Base-by-base conservation (phyloP, 2,888 invertebrate species). In the Schizaphis graminum region DNA sequence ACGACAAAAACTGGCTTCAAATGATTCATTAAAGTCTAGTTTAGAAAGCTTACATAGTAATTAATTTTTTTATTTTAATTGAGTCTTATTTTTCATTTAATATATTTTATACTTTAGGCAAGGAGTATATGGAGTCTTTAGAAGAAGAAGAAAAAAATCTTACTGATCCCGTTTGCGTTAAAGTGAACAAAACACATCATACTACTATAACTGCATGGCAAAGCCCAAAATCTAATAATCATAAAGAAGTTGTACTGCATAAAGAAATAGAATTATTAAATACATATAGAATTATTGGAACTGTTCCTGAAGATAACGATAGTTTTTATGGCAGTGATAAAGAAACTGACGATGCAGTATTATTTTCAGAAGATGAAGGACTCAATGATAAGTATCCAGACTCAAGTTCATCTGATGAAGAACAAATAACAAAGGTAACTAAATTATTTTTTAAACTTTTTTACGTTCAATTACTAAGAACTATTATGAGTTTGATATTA, bases 261-360 rank as follows among this genome's bases (percentile, higher is more conserved):
- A 95, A 95, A 94, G 95, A 95, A 94, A 95, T 95, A 13, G 95
- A 95, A 92, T 95, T 95, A 44, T 95, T 95, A 49, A 95, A 95
- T 94, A 95, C 95, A 8, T 95, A 95, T 91, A 95, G 95, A 93
- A 95, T 95, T 8, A 95, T 95, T 93, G 95, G 95, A 61, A 53
- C 91, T n/a, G 95, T 91, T 56, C 26, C 21, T 77, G 96, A 96
- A 94, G 96, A 96, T 94, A 96, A 96, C 95, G 96, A 97, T 95
- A 97, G 97, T 95, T 97, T 97, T 95, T 96, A 97, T 95, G 96
- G 96, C 94, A 96, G 96, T 94, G 97, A 97, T 95, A 97, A 97
- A 95, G 97, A 97, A 95, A 96, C 96, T 91, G 97, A 97, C 95
- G 97, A 97, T 95, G 96, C 96, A 93, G 95, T 97, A 95, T 96